Evolutionary conservation across 2,113 vertebrate genomes (phyloP), one percentile per base, ranked within the genome.

Genomic region (Tamias sibiricus): DNA sequence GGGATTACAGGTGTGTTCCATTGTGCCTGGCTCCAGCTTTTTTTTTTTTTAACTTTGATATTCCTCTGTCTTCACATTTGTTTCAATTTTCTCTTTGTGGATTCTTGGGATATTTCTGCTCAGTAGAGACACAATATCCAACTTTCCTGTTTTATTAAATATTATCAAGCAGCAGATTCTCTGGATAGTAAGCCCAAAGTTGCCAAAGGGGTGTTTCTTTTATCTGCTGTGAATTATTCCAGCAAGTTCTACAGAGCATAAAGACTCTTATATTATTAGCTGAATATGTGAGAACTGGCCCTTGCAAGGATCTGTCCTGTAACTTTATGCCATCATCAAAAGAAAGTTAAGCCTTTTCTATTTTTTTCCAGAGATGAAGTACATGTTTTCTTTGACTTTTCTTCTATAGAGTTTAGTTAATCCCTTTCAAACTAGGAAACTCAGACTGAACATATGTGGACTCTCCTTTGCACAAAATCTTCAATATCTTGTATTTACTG

Each of bases 91-190:
- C 89, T 96, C 89, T 96, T 62, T 79, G 47, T 40, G 89, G 68
- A 97, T 98, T 97, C 95, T 93, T 96, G 86, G 86, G 71, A 98
- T 97, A 77, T 69, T 97, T 97, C 93, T 89, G 37, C 94, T 94
- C 72, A 47, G 68, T 69, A 83, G 77, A 96, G 89, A 97, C 75
- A 75, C 37, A 96, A 66, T 96, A 97, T 89, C 88, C 86, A 94
- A 93, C 88, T 83, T 89, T 77, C 71, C 77, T 87, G 16, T 95
- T 97, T 97, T 95, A 95, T 96, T 97, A 97, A 97, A 91, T 95
- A 91, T 62, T 80, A 94, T 91, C 91, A 96, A 96, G 94, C 77
- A 94, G 57, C 89, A 93, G 89, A 87, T 42, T 92, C 74, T 96
- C 82, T 94, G 79, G 57, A 83, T 83, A 44, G 83, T 42, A 68